phyloP scores from a whole-genome alignment of 2,888 invertebrate species.

The Drosophila histrio region DNA sequence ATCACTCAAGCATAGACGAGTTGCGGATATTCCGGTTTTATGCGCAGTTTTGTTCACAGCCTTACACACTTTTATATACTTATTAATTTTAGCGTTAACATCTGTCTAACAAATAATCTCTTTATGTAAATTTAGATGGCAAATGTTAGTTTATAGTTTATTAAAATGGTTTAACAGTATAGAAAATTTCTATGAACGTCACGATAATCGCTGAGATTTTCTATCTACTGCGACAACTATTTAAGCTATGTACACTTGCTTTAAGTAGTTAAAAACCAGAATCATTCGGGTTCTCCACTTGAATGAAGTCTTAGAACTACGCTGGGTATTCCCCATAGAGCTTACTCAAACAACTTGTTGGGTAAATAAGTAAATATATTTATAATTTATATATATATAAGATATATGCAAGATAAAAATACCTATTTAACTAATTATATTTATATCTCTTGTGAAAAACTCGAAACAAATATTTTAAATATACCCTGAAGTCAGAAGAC shows the following conservation, averaged over 20 bases:
- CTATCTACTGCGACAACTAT: background rate
- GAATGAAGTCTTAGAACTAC: background rate
- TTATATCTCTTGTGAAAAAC: too few relatives aligned
- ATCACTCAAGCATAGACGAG: background rate
- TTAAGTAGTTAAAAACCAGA: background rate
- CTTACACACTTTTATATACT: background rate
- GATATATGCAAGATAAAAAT: too few relatives aligned
- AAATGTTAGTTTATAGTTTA: background rate
- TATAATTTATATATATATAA: too few relatives aligned
- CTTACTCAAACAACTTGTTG: background rate
- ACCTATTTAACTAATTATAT: too few relatives aligned
- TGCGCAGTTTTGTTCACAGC: background rate
- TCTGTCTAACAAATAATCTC: background rate
- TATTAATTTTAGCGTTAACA: background rate
- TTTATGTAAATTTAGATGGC: background rate
- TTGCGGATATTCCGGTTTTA: slow-evolving; percentile 6
- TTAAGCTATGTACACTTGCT: background rate
- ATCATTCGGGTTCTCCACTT: background rate
- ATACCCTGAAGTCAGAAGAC: background rate
- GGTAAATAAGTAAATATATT: too few relatives aligned
- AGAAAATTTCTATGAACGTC: background rate
- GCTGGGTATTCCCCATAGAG: slow-evolving; percentile 6
- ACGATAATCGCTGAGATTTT: background rate
- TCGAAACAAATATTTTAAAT: background rate
- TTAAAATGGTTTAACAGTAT: background rate